Percentiles rank a stretch among this genome's conserved stretches.
Evolutionary conservation across 64 coral and sea anemone species (phyloP).

Genomic region (Actinia tenebrosa): DNA sequence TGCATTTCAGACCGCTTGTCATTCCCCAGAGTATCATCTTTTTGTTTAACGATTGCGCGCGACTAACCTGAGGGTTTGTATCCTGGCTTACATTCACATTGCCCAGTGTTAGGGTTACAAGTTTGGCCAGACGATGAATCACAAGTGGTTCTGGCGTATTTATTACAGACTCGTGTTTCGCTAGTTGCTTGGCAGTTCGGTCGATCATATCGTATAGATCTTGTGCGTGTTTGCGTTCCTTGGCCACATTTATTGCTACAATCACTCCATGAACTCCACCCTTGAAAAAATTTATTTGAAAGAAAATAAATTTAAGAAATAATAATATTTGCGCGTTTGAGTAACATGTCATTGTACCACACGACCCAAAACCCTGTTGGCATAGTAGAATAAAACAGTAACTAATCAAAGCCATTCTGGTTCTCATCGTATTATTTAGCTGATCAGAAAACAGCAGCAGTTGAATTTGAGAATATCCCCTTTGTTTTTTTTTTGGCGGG

Average conservation of each 20-base stretch:
- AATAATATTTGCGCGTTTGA: no score
- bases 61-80: not conserved
- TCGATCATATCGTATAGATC: not conserved
- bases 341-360: no score
- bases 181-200: not conserved
- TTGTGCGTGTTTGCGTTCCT: not conserved
- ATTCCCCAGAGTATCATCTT: no score
- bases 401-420: no score
- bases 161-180: not conserved
- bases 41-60: not conserved
- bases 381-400: no score
- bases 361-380: no score
- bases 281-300: not conserved
- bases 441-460: no score
- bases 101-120: not conserved
- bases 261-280: conserved; percentile 1
- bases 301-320: no score
- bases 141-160: not conserved
- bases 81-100: not conserved
- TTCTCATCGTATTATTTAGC: no score
- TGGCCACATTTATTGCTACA: not conserved
- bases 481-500: no score
- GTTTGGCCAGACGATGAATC: not conserved
- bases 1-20: no score
- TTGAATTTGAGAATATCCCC: no score